These are phyloP conservation scores for Eubasilissa splendida DNA, from an alignment of 2,888 invertebrate species.

Conservation along the genomic window DNA sequence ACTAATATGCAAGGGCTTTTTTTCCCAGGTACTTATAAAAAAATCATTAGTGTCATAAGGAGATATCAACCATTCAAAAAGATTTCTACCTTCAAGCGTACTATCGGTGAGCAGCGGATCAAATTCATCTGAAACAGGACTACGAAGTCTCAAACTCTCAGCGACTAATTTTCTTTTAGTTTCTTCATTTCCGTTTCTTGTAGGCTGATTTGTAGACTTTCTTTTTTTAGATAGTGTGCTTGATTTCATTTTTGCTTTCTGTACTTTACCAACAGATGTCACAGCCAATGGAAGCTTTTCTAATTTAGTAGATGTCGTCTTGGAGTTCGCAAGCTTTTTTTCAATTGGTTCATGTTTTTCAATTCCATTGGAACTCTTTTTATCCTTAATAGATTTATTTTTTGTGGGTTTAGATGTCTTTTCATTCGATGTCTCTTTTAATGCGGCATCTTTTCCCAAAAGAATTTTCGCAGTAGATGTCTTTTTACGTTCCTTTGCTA, in stretches of 20 bases:
- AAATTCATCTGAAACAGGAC: slow-evolving; percentile 8
- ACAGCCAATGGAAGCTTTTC: slow-evolving; percentile 25
- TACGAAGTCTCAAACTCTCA: not conserved
- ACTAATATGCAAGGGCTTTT: slow-evolving; percentile 81
- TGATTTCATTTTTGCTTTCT: slow-evolving; percentile 58
- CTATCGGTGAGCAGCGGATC: slow-evolving; percentile 70
- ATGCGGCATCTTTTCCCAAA: not conserved
- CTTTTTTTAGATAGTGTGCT: slow-evolving; percentile 62
- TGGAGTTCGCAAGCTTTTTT: slow-evolving; percentile 61
- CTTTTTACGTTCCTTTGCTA: slow-evolving; percentile 28
- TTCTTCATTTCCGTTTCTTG: slow-evolving; percentile 63
- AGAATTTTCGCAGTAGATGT: slow-evolving; percentile 3
- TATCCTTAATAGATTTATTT: slow-evolving; percentile 12
- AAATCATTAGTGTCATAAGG: slow-evolving; percentile 77
- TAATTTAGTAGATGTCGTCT: slow-evolving; percentile 45
- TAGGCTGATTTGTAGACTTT: slow-evolving; percentile 62
- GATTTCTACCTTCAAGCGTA: slow-evolving; percentile 73
- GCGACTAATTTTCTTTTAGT: slow-evolving; percentile 59
- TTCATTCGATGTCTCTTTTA: slow-evolving; percentile 12
- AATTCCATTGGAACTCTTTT: slow-evolving; percentile 34
- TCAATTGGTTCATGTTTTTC: slow-evolving; percentile 62
- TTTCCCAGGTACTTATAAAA: slow-evolving; percentile 86
- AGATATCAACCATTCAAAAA: slow-evolving; percentile 82
- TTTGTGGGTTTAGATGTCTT: not conserved
- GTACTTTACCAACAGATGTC: slow-evolving; percentile 3